Evolutionary conservation across 2,888 invertebrate species (phyloP).

Genomic region (Acanthosoma haemorrhoidale): DNA sequence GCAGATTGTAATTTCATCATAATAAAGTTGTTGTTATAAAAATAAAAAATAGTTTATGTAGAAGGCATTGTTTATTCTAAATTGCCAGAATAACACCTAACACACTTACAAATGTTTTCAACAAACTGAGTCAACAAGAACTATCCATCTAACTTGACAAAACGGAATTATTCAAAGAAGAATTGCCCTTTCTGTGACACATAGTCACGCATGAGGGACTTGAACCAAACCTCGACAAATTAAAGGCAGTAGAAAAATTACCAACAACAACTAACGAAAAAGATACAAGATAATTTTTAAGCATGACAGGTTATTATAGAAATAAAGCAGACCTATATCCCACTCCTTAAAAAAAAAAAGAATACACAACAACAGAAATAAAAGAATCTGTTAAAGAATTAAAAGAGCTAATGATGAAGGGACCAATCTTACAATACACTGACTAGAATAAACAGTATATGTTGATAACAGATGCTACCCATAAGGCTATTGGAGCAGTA

Average conservation of each 20-base stretch:
- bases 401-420: too few species aligned
- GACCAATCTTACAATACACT: too few species aligned
- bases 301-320: background rate
- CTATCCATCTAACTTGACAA: background rate
- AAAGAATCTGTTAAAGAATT: too few species aligned
- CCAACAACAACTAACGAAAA: background rate
- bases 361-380: too few species aligned
- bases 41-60: too few species aligned
- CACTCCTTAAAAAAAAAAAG: too few species aligned
- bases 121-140: background rate
- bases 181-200: background rate
- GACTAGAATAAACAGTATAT: too few species aligned
- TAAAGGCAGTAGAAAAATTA: background rate
- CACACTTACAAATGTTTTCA: background rate
- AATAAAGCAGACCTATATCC: too few species aligned
- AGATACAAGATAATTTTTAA: background rate
- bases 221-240: background rate
- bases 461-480: too few species aligned
- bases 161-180: background rate
- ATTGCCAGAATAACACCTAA: background rate
- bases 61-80: background rate
- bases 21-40: too few species aligned
- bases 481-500: too few species aligned
- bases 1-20: too few species aligned
- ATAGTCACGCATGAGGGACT: background rate